These are phyloP conservation scores for Oedothorax gibbosus DNA, from an alignment of 1,140 invertebrate genomes.

Conservation along the genomic window DNA sequence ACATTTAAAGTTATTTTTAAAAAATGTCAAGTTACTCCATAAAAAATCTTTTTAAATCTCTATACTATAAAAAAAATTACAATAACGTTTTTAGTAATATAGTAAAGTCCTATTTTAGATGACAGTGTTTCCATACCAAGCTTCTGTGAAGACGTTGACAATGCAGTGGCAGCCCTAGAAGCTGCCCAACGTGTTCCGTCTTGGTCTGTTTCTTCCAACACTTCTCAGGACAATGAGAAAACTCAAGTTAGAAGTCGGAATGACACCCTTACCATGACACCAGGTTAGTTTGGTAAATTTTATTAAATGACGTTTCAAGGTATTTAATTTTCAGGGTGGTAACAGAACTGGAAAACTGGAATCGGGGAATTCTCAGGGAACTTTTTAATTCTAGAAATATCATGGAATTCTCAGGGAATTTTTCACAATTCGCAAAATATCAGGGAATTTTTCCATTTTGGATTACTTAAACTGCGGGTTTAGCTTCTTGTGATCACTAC, in stretches of 20 bases:
- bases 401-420: too few species aligned
- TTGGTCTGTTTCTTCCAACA: constrained; percentile 47
- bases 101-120: constrained; percentile 60
- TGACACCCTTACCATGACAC: constrained; percentile 58
- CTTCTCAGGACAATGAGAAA: constrained; percentile 50
- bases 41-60: too few species aligned
- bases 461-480: too few species aligned
- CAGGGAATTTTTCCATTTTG: too few species aligned
- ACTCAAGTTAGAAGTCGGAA: constrained; percentile 44
- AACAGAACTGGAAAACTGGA: not conserved
- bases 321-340: not conserved
- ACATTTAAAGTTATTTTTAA: too few species aligned
- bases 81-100: too few species aligned
- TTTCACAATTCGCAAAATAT: too few species aligned
- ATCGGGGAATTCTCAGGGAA: too few species aligned
- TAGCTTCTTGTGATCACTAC: too few species aligned
- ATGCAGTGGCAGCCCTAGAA: constrained; percentile 67
- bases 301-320: not conserved
- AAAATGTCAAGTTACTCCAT: too few species aligned
- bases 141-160: constrained; percentile 66
- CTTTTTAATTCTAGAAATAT: not conserved
- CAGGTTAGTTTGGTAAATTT: constrained; percentile 3
- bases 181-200: constrained; percentile 65
- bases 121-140: constrained; percentile 69
- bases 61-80: too few species aligned